Evolutionary conservation across 1,140 invertebrate species (phyloP), one percentile per base, ranked within the genome.

Genomic region (Nymphalis io): DNA sequence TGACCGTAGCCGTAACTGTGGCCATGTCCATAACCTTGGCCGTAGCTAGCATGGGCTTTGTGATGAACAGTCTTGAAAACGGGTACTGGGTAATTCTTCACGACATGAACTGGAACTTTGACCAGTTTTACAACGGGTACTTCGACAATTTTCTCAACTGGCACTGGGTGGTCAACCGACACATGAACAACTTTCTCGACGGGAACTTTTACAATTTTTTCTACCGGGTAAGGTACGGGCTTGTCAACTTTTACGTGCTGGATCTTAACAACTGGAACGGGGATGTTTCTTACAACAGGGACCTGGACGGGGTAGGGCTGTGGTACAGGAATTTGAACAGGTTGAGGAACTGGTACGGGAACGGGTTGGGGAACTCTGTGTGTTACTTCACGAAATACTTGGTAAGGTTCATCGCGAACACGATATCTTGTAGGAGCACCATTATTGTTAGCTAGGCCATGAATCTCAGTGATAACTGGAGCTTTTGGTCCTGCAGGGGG

Each of bases 261-360:
- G 33, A 90, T 88, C 72, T 88, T 85, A 10, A 91, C 84, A 1
- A 92, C 88, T 20, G 91, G 90, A 0, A 92, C 85, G 8, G 90
- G 89, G 0, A 89, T 78, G 23, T 89, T 90, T 48, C 78, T 88
- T 5, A 89, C 81, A 1, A 88, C 78, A 27, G 92, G 92, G 0
- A 92, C 89, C 76, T 90, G 79, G 0, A 92, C 88, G 5, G 91
- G 89, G 79, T 92, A 92, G 10, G 91, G 92, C 53, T 92, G 91
- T 0, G 91, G 88, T 0, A 92, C 85, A 16, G 89, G 90, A 0
- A 92, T 80, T 21, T 83, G 76, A 8, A 90, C 87, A 13, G 81
- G 80, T 21, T 91, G 87, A 5, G 88, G 88, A 3, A 90, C 84
- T 39, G 84, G 86, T 5, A 89, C 85, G 0, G 89, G 88, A 0